These are phyloP conservation scores for Borostomias antarcticus DNA, from an alignment of 2,797 vertebrate species.

Conservation along the genomic window DNA sequence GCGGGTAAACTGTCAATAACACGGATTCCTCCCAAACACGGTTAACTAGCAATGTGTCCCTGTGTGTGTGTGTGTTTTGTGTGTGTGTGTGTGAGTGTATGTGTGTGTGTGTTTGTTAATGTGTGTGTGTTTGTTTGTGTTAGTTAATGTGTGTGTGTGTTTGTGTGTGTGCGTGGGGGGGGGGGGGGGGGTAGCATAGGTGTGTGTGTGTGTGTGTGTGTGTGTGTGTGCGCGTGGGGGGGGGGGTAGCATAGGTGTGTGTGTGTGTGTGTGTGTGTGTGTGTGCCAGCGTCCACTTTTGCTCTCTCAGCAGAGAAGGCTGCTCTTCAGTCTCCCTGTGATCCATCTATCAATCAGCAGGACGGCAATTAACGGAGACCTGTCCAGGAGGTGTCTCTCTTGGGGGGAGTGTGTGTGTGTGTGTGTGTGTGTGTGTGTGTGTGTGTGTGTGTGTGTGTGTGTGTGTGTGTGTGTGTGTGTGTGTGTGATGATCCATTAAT, in stretches of 20 bases:
- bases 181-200: neutral
- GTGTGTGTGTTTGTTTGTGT: neutral
- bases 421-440: constrained; percentile 31
- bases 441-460: constrained; percentile 35
- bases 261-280: neutral
- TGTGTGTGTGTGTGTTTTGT: constrained; percentile 7
- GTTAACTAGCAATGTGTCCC: neutral
- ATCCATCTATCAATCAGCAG: constrained; percentile 65
- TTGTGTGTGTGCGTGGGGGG: neutral
- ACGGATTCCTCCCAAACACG: no score
- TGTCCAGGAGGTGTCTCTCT: constrained; percentile 57
- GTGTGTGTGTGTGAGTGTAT: neutral
- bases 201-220: constrained; percentile 4
- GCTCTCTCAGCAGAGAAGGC: constrained; percentile 32
- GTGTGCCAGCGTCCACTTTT: no score
- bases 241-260: neutral
- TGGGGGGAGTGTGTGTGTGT: constrained; percentile 41
- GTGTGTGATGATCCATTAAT: constrained; percentile 45
- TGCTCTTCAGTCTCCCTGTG: constrained; percentile 35
- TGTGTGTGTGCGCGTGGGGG: constrained; percentile 12
- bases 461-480: constrained; percentile 17
- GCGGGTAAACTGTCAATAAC: no score
- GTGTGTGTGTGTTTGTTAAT: neutral
- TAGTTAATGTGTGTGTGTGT: neutral
- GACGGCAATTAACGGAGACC: constrained; percentile 73